A percentile compares a stretch with the other conserved stretches of the same genome.
Evolutionary conservation across 2,113 vertebrate genomes (phyloP).

Genomic region (Pimephales promelas): DNA sequence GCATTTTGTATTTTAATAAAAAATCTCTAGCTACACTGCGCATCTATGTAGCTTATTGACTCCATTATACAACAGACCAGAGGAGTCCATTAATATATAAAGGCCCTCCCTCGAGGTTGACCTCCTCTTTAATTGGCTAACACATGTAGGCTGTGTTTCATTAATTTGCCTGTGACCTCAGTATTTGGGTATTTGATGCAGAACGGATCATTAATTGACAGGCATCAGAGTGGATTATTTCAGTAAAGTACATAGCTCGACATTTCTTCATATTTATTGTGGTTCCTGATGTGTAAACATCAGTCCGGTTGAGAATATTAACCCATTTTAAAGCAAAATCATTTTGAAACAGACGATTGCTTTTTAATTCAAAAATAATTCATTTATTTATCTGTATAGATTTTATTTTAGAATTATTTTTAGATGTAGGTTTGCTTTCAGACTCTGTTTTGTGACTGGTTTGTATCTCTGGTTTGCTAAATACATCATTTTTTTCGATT

Average conservation of each 20-base stretch:
- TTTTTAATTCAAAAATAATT: background rate
- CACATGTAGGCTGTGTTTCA: conserved; percentile 52
- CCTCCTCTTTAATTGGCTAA: conserved; percentile 47
- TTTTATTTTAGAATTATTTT: background rate
- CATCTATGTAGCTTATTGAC: conserved; percentile 37
- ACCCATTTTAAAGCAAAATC: background rate
- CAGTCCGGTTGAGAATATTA: background rate
- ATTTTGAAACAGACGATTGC: background rate
- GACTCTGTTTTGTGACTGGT: background rate
- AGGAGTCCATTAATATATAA: conserved; percentile 51
- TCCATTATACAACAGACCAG: conserved; percentile 51
- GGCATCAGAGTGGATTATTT: conserved; percentile 17
- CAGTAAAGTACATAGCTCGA: background rate
- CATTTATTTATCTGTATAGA: background rate
- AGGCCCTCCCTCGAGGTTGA: conserved; percentile 49
- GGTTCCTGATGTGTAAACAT: background rate
- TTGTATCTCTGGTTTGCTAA: background rate
- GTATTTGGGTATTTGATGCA: conserved; percentile 45
- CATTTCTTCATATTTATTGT: background rate
- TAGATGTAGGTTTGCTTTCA: background rate
- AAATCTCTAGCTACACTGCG: conserved; percentile 26
- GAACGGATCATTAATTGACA: background rate
- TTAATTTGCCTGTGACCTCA: conserved; percentile 49
- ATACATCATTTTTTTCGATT: background rate
- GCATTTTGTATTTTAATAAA: background rate